Conservation (phyloP, 2,888 invertebrate genomes). For the Linyphia triangularis region DNA sequence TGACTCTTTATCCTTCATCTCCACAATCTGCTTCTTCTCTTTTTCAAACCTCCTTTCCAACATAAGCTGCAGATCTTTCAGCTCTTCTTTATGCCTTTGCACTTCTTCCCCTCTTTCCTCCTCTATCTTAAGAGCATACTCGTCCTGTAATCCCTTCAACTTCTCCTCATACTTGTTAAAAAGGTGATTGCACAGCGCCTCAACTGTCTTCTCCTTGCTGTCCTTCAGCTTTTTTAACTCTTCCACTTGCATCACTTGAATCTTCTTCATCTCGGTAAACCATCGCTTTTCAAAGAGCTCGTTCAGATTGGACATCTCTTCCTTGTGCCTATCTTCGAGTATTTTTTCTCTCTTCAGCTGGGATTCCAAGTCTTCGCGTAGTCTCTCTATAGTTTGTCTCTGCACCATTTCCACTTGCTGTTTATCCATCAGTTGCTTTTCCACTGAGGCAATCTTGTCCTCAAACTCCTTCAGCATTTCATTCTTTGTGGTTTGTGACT, state of each 20-base stretch:
- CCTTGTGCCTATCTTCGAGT: conserved; percentile 15
- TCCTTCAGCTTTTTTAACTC: conserved; percentile 55
- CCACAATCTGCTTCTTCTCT: conserved; percentile 30
- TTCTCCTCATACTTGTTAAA: conserved; percentile 31
- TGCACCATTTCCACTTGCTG: not conserved
- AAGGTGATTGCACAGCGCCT: conserved; percentile 49
- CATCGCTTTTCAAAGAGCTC: conserved; percentile 44
- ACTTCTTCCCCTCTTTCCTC: conserved; percentile 14
- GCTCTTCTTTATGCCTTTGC: conserved; percentile 10
- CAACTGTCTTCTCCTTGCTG: conserved; percentile 54
- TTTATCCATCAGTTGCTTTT: conserved; percentile 9
- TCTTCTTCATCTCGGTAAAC: conserved; percentile 52
- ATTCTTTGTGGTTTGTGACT: not conserved
- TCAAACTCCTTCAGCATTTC: conserved; percentile 32
- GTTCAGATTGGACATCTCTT: conserved; percentile 41
- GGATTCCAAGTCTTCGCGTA: conserved; percentile 22
- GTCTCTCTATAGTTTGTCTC: conserved; percentile 23
- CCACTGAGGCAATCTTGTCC: not conserved
- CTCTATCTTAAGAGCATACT: conserved; percentile 13
- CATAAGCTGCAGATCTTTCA: not conserved
- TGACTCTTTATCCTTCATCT: conserved; percentile 40
- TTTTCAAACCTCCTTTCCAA: conserved; percentile 43
- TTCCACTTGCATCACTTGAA: conserved; percentile 34
- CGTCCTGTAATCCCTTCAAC: conserved; percentile 33
- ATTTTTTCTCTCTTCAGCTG: conserved; percentile 30